These are phyloP conservation scores for Dasypus novemcinctus DNA, from an alignment of 2,113 vertebrate genomes.

Conservation along the genomic window DNA sequence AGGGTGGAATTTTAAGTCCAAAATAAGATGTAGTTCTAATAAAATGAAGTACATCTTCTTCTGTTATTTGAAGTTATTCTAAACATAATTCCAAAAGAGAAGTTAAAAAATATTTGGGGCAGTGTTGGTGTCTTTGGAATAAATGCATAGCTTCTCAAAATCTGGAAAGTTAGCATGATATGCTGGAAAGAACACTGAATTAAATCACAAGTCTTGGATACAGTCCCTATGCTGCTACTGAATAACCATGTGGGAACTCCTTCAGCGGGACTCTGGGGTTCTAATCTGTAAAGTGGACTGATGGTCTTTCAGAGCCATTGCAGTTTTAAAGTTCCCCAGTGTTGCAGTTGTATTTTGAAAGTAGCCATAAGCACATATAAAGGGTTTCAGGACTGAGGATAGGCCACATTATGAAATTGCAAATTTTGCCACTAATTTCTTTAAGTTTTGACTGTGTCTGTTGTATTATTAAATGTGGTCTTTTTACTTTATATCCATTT, in stretches of 20 bases:
- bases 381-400: neutral
- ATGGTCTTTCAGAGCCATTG: neutral
- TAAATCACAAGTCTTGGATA: neutral
- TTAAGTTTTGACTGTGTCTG: neutral
- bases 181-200: neutral
- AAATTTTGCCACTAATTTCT: neutral
- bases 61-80: constrained; percentile 26
- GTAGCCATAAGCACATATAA: neutral
- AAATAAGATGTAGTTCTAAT: neutral
- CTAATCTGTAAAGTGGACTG: neutral
- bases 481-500: neutral
- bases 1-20: neutral
- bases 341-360: neutral
- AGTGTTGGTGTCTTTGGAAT: neutral
- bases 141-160: neutral
- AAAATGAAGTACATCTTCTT: constrained; percentile 16
- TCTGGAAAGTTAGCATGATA: neutral
- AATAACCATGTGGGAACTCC: neutral
- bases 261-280: neutral
- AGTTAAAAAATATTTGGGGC: neutral
- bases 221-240: neutral
- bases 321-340: neutral
- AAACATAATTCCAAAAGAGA: neutral
- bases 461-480: neutral
- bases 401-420: neutral